Conservation (phyloP, 2,113 vertebrate genomes). For the Sterna hirundo region DNA sequence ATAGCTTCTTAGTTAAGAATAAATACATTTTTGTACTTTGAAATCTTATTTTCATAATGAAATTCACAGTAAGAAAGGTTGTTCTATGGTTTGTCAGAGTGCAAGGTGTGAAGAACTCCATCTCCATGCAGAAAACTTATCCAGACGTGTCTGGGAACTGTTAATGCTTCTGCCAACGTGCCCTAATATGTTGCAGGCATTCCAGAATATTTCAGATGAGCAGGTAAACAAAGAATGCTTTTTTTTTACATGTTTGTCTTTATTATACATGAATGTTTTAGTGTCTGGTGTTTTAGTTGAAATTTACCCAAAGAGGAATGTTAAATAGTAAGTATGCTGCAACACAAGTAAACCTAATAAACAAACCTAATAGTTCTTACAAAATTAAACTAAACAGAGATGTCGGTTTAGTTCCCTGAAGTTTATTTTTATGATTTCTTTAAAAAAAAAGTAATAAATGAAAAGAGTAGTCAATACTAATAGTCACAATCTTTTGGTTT, state of each 20-base stretch:
- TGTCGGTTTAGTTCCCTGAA: neutral
- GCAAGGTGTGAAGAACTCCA: constrained; percentile 94
- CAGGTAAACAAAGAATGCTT: constrained; percentile 74
- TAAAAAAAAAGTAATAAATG: neutral
- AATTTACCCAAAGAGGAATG: neutral
- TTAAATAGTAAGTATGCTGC: neutral
- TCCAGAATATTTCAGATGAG: constrained; percentile 97
- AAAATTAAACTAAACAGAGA: neutral
- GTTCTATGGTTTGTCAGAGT: constrained; percentile 76
- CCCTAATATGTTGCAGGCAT: constrained; percentile 98
- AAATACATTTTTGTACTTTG: neutral
- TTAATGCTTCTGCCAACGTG: constrained; percentile 97
- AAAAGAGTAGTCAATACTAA: neutral
- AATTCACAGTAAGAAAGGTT: neutral
- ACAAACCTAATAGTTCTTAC: neutral
- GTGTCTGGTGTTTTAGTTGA: neutral
- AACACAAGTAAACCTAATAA: neutral
- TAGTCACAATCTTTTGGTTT: neutral
- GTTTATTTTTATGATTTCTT: neutral
- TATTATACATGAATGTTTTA: neutral
- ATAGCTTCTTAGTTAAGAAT: neutral
- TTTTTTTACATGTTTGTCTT: neutral
- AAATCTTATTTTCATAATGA: neutral
- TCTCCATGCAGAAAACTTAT: constrained; percentile 97
- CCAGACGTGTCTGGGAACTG: constrained; percentile 95